phyloP scores from a whole-genome alignment of 1,140 invertebrate genomes.

The Dryas iulia region DNA sequence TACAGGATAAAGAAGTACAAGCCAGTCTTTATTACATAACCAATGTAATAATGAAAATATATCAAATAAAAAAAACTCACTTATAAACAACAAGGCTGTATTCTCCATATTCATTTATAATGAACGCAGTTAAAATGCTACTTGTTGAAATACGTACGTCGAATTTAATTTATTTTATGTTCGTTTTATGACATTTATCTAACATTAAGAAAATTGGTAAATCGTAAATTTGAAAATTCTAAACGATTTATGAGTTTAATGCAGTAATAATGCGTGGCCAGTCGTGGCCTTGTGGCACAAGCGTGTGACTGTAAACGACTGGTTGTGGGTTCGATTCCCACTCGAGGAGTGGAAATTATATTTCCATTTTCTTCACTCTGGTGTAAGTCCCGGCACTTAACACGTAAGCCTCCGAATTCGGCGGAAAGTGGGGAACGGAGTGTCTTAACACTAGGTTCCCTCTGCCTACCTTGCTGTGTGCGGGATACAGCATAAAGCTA shows the following conservation, averaged over 20 bases:
- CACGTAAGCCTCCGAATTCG: too few species aligned
- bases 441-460: too few species aligned
- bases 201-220: conserved; percentile 47
- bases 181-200: conserved; percentile 49
- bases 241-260: conserved; percentile 30
- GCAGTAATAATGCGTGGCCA: neutral
- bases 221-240: conserved; percentile 50
- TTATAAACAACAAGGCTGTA: conserved; percentile 11
- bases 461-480: too few species aligned
- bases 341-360: neutral
- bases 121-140: neutral
- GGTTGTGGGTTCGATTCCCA: neutral
- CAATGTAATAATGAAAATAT: too few species aligned
- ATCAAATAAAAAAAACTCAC: conserved; percentile 16
- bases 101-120: conserved; percentile 24
- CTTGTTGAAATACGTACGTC: conserved; percentile 30
- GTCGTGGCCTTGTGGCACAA: neutral
- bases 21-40: too few species aligned
- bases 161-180: conserved; percentile 51
- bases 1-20: too few species aligned
- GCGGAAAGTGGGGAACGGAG: too few species aligned
- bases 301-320: neutral
- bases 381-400: too few species aligned
- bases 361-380: neutral
- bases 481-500: too few species aligned